A percentile compares a stretch with the other conserved stretches of the same genome.
Evolutionary conservation across 2,888 invertebrate genomes (phyloP).

Genomic region (Lepidocyrtoides sp.): DNA sequence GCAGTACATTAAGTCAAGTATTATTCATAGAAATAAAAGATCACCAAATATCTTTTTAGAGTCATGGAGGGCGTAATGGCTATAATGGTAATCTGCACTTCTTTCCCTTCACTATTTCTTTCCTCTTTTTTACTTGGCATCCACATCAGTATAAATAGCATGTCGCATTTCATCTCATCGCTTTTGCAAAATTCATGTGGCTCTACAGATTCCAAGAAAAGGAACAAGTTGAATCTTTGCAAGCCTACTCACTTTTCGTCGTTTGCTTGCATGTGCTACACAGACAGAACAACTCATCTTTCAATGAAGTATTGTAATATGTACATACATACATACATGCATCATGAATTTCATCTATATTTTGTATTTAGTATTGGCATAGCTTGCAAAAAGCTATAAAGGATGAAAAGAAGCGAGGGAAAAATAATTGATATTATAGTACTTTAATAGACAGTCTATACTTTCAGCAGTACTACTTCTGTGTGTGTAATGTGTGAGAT

Average conservation of each 20-base stretch:
- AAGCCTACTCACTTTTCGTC: constrained; percentile 3
- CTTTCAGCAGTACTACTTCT: not conserved
- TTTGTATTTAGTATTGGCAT: too few relatives aligned
- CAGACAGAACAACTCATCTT: constrained; percentile 25
- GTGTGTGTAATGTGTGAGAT: too few relatives aligned
- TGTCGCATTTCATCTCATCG: not conserved
- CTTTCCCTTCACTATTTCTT: constrained; percentile 13
- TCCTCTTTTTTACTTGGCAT: not conserved
- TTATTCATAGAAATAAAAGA: constrained; percentile 7
- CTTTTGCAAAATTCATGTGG: constrained; percentile 5
- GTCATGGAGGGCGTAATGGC: not conserved
- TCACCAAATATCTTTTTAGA: not conserved
- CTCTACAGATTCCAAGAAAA: constrained; percentile 23
- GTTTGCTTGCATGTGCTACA: not conserved
- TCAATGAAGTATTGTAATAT: not conserved
- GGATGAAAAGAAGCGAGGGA: constrained; percentile 59
- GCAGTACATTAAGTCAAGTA: not conserved
- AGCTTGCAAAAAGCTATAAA: not conserved
- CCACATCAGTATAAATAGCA: not conserved
- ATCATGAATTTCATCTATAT: too few relatives aligned
- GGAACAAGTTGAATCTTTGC: constrained; percentile 36
- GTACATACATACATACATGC: too few relatives aligned
- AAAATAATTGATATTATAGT: constrained; percentile 50
- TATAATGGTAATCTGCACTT: constrained; percentile 7
- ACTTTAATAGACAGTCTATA: constrained; percentile 59